phyloP scores from a whole-genome alignment of 2,113 vertebrate genomes.

The Lasiurus cinereus region DNA sequence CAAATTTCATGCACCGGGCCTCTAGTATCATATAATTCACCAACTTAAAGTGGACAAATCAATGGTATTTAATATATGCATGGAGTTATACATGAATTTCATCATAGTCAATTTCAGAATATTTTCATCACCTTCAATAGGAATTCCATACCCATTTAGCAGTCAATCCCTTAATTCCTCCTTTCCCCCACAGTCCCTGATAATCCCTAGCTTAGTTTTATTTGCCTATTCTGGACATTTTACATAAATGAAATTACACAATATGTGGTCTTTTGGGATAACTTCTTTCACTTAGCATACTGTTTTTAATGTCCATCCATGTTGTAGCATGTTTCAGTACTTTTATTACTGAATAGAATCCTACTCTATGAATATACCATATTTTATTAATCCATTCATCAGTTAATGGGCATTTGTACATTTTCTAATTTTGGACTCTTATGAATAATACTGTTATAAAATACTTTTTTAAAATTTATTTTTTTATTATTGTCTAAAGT shows the following conservation, averaged over 20 bases:
- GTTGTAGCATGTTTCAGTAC: neutral
- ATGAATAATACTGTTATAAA: neutral
- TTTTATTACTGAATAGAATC: neutral
- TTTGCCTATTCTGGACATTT: neutral
- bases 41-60: neutral
- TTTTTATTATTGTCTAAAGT: no score
- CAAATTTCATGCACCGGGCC: no score
- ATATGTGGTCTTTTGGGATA: neutral
- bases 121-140: neutral
- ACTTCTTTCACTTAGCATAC: neutral
- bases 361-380: fast-evolving
- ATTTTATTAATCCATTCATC: neutral
- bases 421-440: neutral
- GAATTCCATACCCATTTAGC: neutral
- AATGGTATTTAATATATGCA: neutral
- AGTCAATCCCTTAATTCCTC: neutral
- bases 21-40: neutral
- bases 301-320: neutral
- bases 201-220: neutral
- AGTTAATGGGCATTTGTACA: neutral
- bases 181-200: neutral
- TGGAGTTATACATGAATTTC: neutral
- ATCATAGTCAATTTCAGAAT: neutral
- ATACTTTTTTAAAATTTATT: neutral
- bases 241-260: neutral